A percentile compares a stretch with the other conserved stretches of the same genome.
Conservation (phyloP, 64 coral and sea anemone species). For the Astreopora myriophthalma region DNA sequence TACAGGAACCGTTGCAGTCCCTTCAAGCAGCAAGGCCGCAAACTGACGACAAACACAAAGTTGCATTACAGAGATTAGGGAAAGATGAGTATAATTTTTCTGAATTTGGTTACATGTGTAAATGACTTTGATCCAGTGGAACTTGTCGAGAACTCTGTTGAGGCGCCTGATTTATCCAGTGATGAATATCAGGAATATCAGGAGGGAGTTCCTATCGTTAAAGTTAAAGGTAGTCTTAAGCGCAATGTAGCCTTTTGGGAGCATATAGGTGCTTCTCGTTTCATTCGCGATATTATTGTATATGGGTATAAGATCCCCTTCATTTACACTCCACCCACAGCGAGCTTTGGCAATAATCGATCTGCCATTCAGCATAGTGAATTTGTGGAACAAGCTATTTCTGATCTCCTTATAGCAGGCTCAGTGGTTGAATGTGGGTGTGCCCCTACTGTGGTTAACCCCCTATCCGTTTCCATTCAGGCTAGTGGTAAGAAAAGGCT, state of each 20-base stretch:
- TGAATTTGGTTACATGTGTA: not conserved
- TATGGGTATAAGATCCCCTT: slow-evolving; percentile 1
- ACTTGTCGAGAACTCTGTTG: not conserved
- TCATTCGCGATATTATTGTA: slow-evolving; percentile 47
- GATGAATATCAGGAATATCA: not conserved
- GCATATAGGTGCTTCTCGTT: slow-evolving; percentile 25
- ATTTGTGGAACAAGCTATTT: slow-evolving; percentile 42
- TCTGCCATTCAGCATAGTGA: slow-evolving; percentile 59
- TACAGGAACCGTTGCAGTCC: slow-evolving; percentile 18
- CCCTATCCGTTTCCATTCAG: slow-evolving; percentile 73
- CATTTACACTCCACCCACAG: slow-evolving; percentile 56
- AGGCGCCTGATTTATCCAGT: not conserved
- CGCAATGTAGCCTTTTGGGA: not conserved
- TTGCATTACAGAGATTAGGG: not conserved
- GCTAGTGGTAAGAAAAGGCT: too few species aligned
- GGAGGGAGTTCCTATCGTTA: not conserved
- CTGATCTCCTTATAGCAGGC: slow-evolving; percentile 35
- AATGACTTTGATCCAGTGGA: slow-evolving; percentile 15
- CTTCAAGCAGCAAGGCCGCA: not conserved
- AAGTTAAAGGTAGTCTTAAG: slow-evolving; percentile 8
- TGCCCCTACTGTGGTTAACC: slow-evolving; percentile 66
- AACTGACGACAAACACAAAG: not conserved
- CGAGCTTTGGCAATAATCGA: slow-evolving; percentile 51
- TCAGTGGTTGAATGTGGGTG: slow-evolving; percentile 38
- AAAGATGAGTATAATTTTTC: slow-evolving; percentile 61